Base-by-base conservation (phyloP, 1,140 invertebrate species). In the Schmidtea mediterranea region DNA sequence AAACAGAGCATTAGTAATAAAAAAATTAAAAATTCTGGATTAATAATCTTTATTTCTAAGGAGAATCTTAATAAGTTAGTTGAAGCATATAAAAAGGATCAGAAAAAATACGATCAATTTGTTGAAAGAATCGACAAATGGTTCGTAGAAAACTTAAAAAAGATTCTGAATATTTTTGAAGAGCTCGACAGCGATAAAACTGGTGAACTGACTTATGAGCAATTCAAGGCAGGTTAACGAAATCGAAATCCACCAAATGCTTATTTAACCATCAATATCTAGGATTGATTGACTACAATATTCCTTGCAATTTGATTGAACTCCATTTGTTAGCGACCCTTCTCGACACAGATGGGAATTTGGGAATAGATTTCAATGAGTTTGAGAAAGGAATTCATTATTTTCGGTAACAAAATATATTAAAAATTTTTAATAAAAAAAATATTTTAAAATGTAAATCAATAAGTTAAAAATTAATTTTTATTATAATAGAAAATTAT, bases 141-240 rank as follows among this genome's bases (percentile, higher is more conserved):
- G 61, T 36, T 62, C 36, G 40, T 50, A 1, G 45, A 54, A 2
- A 54, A 58, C 38, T 46, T 54, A 6, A 46, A 51, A 18, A 48
- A 41, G 18, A 49, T 56, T 26, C 36, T 56, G 12, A 39, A 57
- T 43, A 48, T 61, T 15, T 61, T 59, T 51, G 50, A 51, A 3
- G 55, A 50, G 16, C 56, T 57, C 54, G 61, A 62, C 50, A 38
- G 50, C 1, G 54, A 57, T 38, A 56, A 54, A 21, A 56, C 57
- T 18, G 55, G 58, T 10, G 47, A 55, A n/a, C 32, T 62, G 1
- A 55, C 55, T 32, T 60, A 56, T 50, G 58, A 59, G 43, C 56
- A 60, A 38, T 62, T 62, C 43, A 62, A 61, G 49, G 54, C 59
- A 54, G 59, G 61, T n/a, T n/a, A n/a, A n/a, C n/a, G n/a, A n/a